These are phyloP conservation scores for Onchidella celtica DNA, from an alignment of 2,888 invertebrate genomes.

Conservation along the genomic window DNA sequence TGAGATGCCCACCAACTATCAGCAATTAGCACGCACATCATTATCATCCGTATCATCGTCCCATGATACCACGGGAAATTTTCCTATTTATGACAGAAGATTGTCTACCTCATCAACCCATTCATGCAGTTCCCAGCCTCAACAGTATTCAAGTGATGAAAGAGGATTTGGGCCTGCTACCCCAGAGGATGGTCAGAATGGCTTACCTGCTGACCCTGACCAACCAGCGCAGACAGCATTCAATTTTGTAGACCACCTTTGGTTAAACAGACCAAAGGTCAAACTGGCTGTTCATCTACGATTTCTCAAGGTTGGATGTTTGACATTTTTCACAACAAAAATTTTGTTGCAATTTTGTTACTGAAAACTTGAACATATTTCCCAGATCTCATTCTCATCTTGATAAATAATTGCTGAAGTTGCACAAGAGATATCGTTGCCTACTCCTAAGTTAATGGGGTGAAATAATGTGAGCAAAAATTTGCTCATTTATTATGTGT, in stretches of 20 bases:
- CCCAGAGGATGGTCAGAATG: not conserved
- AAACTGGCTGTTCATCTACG: slow-evolving; percentile 27
- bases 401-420: too few species aligned
- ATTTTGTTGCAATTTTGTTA: too few species aligned
- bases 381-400: too few species aligned
- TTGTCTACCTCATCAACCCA: not conserved
- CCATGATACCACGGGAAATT: not conserved
- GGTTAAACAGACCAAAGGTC: not conserved
- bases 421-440: too few species aligned
- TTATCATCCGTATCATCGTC: not conserved
- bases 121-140: not conserved
- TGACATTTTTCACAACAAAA: too few species aligned
- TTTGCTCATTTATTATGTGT: too few species aligned
- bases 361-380: too few species aligned
- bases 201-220: not conserved
- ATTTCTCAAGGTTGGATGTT: slow-evolving; percentile 31
- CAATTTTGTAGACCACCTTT: not conserved
- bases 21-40: too few species aligned
- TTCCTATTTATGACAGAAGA: slow-evolving; percentile 5
- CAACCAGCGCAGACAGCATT: not conserved
- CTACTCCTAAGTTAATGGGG: too few species aligned
- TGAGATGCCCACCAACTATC: too few species aligned
- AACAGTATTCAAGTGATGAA: not conserved
- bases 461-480: too few species aligned
- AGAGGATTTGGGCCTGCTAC: not conserved